Evolutionary conservation across 2,113 vertebrate genomes (phyloP).

Genomic region (Cephalophus harveyi): DNA sequence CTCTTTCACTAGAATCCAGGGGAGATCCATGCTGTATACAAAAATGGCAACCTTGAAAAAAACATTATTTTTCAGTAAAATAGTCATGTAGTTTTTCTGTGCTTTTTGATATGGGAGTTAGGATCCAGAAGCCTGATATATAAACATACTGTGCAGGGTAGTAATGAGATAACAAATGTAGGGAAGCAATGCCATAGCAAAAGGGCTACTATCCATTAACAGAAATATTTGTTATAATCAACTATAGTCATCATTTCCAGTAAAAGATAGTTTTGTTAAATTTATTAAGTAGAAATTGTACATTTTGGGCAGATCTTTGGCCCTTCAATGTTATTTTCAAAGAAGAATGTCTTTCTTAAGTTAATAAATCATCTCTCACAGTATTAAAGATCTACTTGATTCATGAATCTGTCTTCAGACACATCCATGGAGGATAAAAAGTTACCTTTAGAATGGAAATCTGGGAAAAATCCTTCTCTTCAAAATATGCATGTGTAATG

Average conservation of each 20-base stretch:
- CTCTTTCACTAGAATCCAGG: not conserved
- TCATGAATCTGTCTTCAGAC: not conserved
- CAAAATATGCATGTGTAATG: slow-evolving; percentile 98
- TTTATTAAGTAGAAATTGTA: not conserved
- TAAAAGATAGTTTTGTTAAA: not conserved
- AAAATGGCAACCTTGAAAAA: not conserved
- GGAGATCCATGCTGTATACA: not conserved
- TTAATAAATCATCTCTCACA: not conserved
- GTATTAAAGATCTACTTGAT: not conserved
- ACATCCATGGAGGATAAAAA: not conserved
- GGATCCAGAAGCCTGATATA: not conserved
- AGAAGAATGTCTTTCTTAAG: slow-evolving; percentile 13
- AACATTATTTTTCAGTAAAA: not conserved
- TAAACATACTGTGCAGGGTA: not conserved
- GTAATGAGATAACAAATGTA: not conserved
- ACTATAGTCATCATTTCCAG: not conserved
- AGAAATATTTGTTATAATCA: not conserved
- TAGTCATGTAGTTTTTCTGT: not conserved
- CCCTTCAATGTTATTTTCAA: not conserved
- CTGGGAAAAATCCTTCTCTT: slow-evolving; percentile 98
- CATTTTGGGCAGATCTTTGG: not conserved
- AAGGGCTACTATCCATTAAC: not conserved
- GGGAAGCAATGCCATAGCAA: not conserved
- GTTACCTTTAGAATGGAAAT: slow-evolving; percentile 97
- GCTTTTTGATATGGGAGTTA: not conserved